Conservation (phyloP, 2,797 vertebrate genomes). For the Acrossocheilus fasciatus region DNA sequence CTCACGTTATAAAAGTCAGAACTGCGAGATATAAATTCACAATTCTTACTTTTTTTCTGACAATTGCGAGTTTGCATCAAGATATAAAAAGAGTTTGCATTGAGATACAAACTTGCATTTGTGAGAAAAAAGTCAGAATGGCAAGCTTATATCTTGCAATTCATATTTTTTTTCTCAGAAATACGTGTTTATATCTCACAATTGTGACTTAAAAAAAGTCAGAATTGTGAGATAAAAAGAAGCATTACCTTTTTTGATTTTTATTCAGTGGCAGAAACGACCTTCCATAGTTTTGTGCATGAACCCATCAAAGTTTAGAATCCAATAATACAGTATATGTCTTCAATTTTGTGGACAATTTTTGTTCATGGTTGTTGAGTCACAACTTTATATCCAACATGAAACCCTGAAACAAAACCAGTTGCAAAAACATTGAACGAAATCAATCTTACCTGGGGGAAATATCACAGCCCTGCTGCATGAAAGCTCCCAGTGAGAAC, state of each 20-base stretch:
- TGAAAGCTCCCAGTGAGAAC: constrained; percentile 98
- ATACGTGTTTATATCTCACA: not conserved
- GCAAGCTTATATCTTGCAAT: not conserved
- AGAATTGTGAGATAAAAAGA: not conserved
- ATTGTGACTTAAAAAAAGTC: no score
- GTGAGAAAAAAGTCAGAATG: not conserved
- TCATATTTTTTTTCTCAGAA: no score
- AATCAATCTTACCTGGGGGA: constrained; percentile 88
- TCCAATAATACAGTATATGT: not conserved
- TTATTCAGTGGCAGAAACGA: not conserved
- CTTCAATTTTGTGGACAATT: not conserved
- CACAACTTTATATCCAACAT: not conserved
- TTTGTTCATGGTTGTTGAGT: not conserved
- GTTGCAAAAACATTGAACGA: not conserved
- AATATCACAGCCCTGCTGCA: constrained; percentile 99
- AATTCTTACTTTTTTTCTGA: not conserved
- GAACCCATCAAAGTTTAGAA: not conserved
- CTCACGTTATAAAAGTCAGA: not conserved
- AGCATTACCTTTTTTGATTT: not conserved
- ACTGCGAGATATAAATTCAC: not conserved
- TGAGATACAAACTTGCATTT: not conserved
- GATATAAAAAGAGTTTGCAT: no score
- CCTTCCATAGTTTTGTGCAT: not conserved
- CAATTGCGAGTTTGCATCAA: no score
- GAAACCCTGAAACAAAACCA: not conserved